Conservation (phyloP, 2,113 vertebrate species). For the Poecilia latipinna region DNA sequence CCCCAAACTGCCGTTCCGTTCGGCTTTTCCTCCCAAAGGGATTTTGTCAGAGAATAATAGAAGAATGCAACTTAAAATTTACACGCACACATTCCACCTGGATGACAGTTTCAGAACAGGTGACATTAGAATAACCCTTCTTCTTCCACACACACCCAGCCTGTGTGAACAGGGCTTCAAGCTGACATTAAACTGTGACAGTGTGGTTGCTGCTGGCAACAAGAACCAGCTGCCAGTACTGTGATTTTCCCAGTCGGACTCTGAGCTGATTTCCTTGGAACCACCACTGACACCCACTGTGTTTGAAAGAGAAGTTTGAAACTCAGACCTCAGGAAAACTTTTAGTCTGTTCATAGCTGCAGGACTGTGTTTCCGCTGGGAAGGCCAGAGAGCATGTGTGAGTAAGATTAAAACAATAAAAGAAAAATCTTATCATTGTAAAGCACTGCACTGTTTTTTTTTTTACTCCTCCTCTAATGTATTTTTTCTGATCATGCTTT, state of each 20-base stretch:
- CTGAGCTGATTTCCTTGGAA: not conserved
- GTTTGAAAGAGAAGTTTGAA: not conserved
- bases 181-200: constrained; percentile 11
- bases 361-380: not conserved
- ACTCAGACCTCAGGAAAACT: not conserved
- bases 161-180: not conserved
- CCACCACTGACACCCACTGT: not conserved
- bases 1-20: not conserved
- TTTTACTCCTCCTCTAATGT: not conserved
- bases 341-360: not conserved
- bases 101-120: constrained; percentile 9
- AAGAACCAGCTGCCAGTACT: not conserved
- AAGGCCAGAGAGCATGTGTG: not conserved
- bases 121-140: not conserved
- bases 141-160: not conserved
- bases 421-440: not conserved
- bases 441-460: not conserved
- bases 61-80: not conserved
- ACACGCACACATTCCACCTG: not conserved
- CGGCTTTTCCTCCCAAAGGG: not conserved
- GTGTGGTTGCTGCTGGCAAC: constrained; percentile 16
- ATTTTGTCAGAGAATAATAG: not conserved
- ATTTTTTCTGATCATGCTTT: not conserved
- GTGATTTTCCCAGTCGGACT: not conserved
- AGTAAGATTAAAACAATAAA: not conserved